Percentiles rank a stretch among this genome's conserved stretches.
Evolutionary conservation across 2,113 vertebrate species (phyloP).

Genomic region (Pseudorasbora parva): DNA sequence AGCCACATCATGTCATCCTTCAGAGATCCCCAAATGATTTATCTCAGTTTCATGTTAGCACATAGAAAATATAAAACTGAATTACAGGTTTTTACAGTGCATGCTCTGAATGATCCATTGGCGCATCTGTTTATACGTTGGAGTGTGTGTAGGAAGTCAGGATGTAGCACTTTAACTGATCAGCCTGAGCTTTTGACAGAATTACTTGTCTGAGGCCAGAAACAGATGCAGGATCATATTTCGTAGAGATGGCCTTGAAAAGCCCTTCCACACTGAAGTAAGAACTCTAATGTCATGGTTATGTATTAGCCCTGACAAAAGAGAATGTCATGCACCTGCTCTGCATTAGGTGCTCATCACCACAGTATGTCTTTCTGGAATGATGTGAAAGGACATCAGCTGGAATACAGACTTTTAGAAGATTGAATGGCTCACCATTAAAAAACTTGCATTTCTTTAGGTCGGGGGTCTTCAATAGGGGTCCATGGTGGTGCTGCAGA

Average conservation of each 20-base stretch:
- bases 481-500: not conserved
- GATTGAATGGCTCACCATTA: not conserved
- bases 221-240: conserved; percentile 29
- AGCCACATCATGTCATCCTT: not conserved
- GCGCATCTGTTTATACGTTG: conserved; percentile 6
- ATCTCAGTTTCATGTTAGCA: conserved; percentile 1
- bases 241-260: not conserved
- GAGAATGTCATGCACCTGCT: conserved; percentile 24
- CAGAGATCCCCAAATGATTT: not conserved
- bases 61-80: conserved; percentile 27
- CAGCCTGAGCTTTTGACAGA: not conserved
- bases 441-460: not conserved
- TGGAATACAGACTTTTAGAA: not conserved
- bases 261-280: not conserved
- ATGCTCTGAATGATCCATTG: not conserved
- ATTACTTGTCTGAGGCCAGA: not conserved
- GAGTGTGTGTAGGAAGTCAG: conserved; percentile 4
- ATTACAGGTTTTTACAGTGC: not conserved
- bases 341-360: conserved; percentile 17
- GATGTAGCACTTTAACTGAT: conserved; percentile 30
- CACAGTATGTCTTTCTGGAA: not conserved
- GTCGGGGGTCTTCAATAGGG: not conserved
- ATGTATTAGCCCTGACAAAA: not conserved
- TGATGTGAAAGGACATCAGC: not conserved
- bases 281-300: not conserved